Conservation (phyloP, 2,113 vertebrate species). For the Takifugu bimaculatus region DNA sequence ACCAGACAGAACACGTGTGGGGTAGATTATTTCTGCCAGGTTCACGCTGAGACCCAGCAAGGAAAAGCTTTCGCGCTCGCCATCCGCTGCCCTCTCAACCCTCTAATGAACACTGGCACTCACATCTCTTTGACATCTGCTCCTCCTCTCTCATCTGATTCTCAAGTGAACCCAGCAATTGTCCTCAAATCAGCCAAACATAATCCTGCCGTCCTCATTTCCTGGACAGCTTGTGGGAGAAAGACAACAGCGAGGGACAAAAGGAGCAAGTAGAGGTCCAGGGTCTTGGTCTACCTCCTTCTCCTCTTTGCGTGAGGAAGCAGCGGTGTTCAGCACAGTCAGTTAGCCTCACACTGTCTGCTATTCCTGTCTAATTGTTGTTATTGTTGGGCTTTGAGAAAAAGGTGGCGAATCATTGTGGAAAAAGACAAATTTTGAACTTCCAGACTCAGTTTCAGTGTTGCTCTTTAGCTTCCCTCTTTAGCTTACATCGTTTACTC, state of each 20-base stretch:
- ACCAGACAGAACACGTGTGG: conserved; percentile 14
- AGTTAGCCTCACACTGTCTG: conserved; percentile 55
- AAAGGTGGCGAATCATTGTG: background rate
- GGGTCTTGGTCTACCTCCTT: conserved; percentile 39
- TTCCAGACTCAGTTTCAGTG: conserved; percentile 7
- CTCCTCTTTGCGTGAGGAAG: conserved; percentile 46
- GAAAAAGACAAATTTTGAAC: background rate
- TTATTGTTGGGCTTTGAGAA: conserved; percentile 51
- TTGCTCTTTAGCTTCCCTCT: conserved; percentile 5
- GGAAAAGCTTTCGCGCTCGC: conserved; percentile 40
- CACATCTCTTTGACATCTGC: conserved; percentile 48
- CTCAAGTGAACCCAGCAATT: conserved; percentile 66
- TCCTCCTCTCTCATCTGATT: conserved; percentile 50
- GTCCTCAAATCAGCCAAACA: conserved; percentile 70
- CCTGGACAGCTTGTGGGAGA: conserved; percentile 12
- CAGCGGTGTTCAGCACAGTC: conserved; percentile 59
- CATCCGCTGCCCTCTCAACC: conserved; percentile 40
- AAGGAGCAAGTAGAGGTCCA: conserved; percentile 32
- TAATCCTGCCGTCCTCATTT: conserved; percentile 63
- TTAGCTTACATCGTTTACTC: conserved; percentile 9
- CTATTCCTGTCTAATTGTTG: conserved; percentile 71
- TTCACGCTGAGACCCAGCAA: conserved; percentile 59
- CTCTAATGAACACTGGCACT: conserved; percentile 70
- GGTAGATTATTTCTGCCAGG: conserved; percentile 53
- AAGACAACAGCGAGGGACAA: conserved; percentile 47